phyloP scores from a whole-genome alignment of 2,113 vertebrate genomes.

The Chaetops frenatus region DNA sequence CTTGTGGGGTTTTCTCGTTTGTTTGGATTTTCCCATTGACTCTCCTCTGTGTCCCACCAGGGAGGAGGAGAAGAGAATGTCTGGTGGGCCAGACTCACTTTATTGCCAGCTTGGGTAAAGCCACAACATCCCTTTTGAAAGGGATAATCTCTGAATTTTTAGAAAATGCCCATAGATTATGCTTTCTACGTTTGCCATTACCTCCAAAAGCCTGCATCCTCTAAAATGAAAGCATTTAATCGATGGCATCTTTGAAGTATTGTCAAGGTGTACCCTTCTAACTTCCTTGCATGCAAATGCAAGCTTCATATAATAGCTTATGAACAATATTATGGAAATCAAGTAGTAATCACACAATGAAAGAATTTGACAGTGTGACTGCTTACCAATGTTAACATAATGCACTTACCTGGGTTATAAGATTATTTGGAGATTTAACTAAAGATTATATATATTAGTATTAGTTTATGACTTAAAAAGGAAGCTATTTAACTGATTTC shows the following conservation, averaged over 20 bases:
- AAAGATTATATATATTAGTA: not conserved
- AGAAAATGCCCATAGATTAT: not conserved
- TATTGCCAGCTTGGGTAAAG: not conserved
- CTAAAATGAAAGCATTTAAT: not conserved
- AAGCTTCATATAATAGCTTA: not conserved
- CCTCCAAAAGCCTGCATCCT: not conserved
- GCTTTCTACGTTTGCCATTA: not conserved
- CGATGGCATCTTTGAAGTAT: not conserved
- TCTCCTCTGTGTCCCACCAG: not conserved
- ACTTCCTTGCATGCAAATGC: not conserved
- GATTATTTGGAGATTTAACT: not conserved
- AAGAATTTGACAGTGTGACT: not conserved
- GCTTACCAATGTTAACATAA: not conserved
- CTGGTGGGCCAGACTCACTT: not conserved
- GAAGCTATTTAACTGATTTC: not conserved
- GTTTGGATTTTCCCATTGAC: not conserved
- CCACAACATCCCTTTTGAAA: not conserved
- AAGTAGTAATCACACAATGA: not conserved
- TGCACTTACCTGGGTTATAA: not conserved
- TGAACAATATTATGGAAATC: not conserved
- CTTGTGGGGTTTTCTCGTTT: not conserved
- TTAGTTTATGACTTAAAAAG: not conserved
- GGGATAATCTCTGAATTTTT: not conserved
- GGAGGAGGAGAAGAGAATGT: not conserved
- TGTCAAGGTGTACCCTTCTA: not conserved